These are phyloP conservation scores for Merops nubicus DNA, from an alignment of 2,113 vertebrate genomes.

Conservation along the genomic window DNA sequence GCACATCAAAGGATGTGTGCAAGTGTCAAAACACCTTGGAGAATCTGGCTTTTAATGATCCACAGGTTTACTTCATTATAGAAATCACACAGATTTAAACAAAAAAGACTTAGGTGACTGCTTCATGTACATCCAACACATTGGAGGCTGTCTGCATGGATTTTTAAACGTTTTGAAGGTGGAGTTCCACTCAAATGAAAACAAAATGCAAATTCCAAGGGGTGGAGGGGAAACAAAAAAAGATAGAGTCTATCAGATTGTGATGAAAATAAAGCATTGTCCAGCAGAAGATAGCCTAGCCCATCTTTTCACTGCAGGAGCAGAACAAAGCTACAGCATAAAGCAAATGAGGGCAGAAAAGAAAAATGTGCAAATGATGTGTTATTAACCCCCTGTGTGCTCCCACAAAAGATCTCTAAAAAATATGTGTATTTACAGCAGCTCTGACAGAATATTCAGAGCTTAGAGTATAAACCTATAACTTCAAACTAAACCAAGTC, in stretches of 20 bases:
- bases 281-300: neutral
- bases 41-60: slow-evolving; percentile 10
- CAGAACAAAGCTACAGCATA: neutral
- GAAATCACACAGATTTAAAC: neutral
- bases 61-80: neutral
- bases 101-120: neutral
- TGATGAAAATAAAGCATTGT: neutral
- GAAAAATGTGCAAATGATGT: neutral
- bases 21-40: slow-evolving; percentile 39
- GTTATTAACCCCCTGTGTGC: neutral
- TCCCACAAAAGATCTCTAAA: neutral
- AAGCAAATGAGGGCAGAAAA: neutral
- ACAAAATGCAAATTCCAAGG: neutral
- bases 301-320: neutral
- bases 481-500: neutral
- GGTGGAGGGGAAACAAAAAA: neutral
- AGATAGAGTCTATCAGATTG: neutral
- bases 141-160: neutral
- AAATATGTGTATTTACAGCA: neutral
- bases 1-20: neutral
- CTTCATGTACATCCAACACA: neutral
- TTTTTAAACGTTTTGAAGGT: neutral
- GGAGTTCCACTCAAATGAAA: neutral
- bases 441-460: neutral
- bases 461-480: neutral